A percentile compares a stretch with the other conserved stretches of the same genome.
Evolutionary conservation across 2,113 vertebrate genomes (phyloP).

Genomic region (Spea bombifrons): DNA sequence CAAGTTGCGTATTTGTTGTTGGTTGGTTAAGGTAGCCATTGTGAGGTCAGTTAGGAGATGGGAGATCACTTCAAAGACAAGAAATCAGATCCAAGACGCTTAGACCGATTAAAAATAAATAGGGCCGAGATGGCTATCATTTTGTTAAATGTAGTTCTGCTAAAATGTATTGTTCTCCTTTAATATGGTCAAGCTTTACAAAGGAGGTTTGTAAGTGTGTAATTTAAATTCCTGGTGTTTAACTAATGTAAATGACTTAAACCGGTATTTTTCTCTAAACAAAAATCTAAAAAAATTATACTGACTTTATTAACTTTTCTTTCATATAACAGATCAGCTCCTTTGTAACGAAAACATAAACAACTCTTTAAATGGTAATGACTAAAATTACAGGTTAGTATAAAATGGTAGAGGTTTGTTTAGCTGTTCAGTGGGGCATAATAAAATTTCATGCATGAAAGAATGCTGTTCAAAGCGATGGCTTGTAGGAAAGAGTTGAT

Average conservation of each 20-base stretch:
- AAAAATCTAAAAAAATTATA: background rate
- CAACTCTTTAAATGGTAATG: slow-evolving; percentile 13
- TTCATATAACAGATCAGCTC: background rate
- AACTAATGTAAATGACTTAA: no score
- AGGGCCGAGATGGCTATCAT: no score
- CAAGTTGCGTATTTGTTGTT: no score
- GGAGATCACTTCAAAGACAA: no score
- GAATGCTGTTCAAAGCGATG: background rate
- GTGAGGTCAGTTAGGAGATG: no score
- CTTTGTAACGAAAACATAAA: slow-evolving; percentile 2
- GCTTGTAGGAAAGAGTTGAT: slow-evolving; percentile 4
- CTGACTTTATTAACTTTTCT: background rate
- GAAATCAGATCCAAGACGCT: no score
- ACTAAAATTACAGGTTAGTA: slow-evolving; percentile 19
- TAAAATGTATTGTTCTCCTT: background rate
- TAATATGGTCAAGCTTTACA: no score
- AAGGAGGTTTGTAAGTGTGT: no score
- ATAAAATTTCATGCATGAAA: slow-evolving; percentile 24
- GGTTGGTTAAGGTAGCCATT: no score
- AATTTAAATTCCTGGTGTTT: no score
- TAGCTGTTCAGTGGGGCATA: slow-evolving; percentile 24
- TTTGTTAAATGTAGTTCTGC: no score
- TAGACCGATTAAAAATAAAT: no score
- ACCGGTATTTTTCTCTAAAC: background rate
- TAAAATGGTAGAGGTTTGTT: slow-evolving; percentile 12